Conservation (phyloP, 23 tunicate species). For the Oikopleura vanhoeffeni region DNA sequence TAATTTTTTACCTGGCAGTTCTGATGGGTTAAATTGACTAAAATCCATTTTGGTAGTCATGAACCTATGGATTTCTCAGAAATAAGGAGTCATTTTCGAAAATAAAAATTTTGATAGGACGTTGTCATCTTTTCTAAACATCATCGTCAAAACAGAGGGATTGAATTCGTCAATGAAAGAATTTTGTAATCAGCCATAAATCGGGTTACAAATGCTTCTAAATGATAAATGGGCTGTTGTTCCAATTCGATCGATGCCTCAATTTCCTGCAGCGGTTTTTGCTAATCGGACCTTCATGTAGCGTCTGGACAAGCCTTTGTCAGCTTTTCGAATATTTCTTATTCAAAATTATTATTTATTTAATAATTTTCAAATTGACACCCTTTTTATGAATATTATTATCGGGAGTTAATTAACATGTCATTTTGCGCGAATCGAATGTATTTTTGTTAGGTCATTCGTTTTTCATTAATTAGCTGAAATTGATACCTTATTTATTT, state of each 20-base stretch:
- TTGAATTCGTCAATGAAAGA: conserved; percentile 63
- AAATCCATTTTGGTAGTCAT: too few relatives aligned
- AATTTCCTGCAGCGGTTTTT: conserved; percentile 46
- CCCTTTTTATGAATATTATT: not conserved
- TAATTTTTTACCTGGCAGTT: too few relatives aligned
- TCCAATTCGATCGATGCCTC: conserved; percentile 54
- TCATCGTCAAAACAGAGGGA: conserved; percentile 32
- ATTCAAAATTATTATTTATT: too few relatives aligned
- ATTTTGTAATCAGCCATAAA: conserved; percentile 66
- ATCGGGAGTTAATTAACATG: too few relatives aligned
- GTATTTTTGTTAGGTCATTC: too few relatives aligned
- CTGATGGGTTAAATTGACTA: too few relatives aligned
- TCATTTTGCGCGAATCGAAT: too few relatives aligned
- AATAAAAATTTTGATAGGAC: not conserved
- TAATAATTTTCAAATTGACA: not conserved
- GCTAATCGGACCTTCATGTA: conserved; percentile 37
- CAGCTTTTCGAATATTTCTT: conserved; percentile 57
- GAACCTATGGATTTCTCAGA: too few relatives aligned
- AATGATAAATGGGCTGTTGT: conserved; percentile 46
- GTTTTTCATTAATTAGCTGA: too few relatives aligned
- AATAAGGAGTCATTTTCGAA: not conserved
- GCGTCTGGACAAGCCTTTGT: conserved; percentile 51
- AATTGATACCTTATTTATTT: too few relatives aligned
- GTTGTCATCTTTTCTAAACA: not conserved
- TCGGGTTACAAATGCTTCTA: conserved; percentile 70